phyloP scores from a whole-genome alignment of 2,113 vertebrate species.

The Ctenomys sociabilis region DNA sequence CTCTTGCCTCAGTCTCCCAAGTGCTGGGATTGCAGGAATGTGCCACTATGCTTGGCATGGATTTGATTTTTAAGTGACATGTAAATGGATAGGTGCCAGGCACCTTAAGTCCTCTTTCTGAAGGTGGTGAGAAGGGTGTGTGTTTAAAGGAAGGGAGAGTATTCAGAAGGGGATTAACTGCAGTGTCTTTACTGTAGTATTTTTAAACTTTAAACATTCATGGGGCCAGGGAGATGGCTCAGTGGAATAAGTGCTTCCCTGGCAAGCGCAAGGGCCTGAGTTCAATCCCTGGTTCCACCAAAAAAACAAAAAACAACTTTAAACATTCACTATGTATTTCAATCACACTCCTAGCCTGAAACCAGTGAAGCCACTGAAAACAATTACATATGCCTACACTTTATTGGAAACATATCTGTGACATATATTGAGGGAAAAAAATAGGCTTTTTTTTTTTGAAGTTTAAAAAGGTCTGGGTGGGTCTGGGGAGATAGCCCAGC shows the following conservation, averaged over 20 bases:
- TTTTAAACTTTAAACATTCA: not conserved
- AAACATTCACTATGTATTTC: not conserved
- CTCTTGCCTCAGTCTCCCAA: not conserved
- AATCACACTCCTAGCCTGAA: not conserved
- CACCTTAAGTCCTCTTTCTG: not conserved
- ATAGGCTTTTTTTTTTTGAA: not conserved
- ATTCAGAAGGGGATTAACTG: not conserved
- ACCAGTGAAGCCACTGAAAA: conserved; percentile 15
- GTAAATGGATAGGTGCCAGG: not conserved
- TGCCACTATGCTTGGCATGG: not conserved
- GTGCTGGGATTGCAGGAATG: not conserved
- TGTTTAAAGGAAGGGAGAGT: not conserved
- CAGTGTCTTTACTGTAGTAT: not conserved
- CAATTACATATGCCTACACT: not conserved
- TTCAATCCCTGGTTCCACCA: too few relatives aligned
- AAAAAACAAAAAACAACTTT: too few relatives aligned
- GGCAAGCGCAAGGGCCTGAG: too few relatives aligned
- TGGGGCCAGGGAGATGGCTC: too few relatives aligned
- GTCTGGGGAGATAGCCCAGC: too few relatives aligned
- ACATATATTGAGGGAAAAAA: conserved; percentile 42
- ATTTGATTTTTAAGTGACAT: conserved; percentile 18
- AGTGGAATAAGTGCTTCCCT: too few relatives aligned
- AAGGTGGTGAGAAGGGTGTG: not conserved
- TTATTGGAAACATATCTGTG: conserved; percentile 19
- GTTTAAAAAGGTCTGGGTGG: not conserved